These are phyloP conservation scores for Iphiclides podalirius DNA, from an alignment of 2,888 invertebrate genomes.

Conservation along the genomic window DNA sequence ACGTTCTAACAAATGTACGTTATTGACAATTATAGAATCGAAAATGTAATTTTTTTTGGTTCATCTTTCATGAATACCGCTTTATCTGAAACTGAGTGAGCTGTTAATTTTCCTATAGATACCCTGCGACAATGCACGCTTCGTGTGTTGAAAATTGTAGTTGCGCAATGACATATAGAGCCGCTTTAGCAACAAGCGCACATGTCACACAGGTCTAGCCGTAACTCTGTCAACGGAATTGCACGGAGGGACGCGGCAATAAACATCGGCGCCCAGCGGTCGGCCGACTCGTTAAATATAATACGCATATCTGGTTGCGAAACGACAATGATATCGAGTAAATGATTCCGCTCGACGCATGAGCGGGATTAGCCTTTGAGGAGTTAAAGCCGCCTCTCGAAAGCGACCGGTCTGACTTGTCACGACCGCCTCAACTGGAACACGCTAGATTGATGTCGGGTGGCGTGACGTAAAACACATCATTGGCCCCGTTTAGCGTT, in stretches of 20 bases:
- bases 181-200: too few relatives aligned
- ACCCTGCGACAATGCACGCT: too few relatives aligned
- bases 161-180: too few relatives aligned
- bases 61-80: too few relatives aligned
- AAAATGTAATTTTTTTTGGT: too few relatives aligned
- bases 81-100: too few relatives aligned
- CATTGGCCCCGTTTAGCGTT: constrained; percentile 4
- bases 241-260: constrained; percentile 2
- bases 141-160: too few relatives aligned
- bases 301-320: constrained; percentile 10
- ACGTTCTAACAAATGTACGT: too few relatives aligned
- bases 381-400: constrained; percentile 24
- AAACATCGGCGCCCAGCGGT: constrained; percentile 14
- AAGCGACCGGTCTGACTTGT: constrained; percentile 27
- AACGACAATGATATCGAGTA: constrained; percentile 2
- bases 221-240: constrained; percentile 10
- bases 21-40: too few relatives aligned
- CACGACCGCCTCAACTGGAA: constrained; percentile 29
- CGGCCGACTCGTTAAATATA: constrained; percentile 14
- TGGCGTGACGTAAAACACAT: constrained; percentile 29
- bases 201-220: background rate
- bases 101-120: too few relatives aligned
- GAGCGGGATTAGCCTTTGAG: constrained; percentile 12
- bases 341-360: background rate
- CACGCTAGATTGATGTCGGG: constrained; percentile 30